Evolutionary conservation across 23 tunicate genomes (phyloP), one percentile per base, ranked within the genome.

Genomic region (Ascidia mentula): DNA sequence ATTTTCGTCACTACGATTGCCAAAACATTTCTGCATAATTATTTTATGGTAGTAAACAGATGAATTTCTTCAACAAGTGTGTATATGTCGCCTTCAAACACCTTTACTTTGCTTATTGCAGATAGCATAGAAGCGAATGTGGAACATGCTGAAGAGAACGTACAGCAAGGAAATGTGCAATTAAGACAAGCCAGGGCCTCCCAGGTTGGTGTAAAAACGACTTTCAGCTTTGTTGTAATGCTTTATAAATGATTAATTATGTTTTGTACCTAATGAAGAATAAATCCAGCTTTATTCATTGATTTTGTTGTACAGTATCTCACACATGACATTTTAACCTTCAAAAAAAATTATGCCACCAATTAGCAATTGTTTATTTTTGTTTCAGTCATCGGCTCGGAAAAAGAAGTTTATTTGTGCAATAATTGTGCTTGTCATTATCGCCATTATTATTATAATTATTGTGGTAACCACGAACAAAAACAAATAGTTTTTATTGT

Each of bases 81-180:
- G n/a, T n/a, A n/a, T n/a, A n/a, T n/a, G n/a, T n/a, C n/a, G n/a
- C n/a, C n/a, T n/a, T n/a, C n/a, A n/a, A n/a, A n/a, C n/a, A n/a
- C n/a, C n/a, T n/a, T n/a, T n/a, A n/a, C n/a, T n/a, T n/a, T n/a
- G n/a, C n/a, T n/a, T n/a, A n/a, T 28, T 38, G 40, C 78, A 95
- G 99, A 95, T 76, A 80, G 90, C 83, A 95, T 95, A 40, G 99
- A 95, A 79, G 92, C 85, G n/a, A 88, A 90, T 76, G 87, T 89
- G 4, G 89, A 79, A 30, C 22, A 77, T 28, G 92, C 96, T 31
- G 96, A 61, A 3, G 77, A 38, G 0, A 69, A 79, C 36, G 89
- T 95, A n/a, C 72, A 30, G 71, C 71, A 77, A 26, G 99, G 96
- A 37, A 95, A 89, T 74, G 40, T 34, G 37, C 89, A 95, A 80